These are phyloP conservation scores for Ochlodes sylvanus DNA, from an alignment of 2,888 invertebrate genomes.

Conservation along the genomic window DNA sequence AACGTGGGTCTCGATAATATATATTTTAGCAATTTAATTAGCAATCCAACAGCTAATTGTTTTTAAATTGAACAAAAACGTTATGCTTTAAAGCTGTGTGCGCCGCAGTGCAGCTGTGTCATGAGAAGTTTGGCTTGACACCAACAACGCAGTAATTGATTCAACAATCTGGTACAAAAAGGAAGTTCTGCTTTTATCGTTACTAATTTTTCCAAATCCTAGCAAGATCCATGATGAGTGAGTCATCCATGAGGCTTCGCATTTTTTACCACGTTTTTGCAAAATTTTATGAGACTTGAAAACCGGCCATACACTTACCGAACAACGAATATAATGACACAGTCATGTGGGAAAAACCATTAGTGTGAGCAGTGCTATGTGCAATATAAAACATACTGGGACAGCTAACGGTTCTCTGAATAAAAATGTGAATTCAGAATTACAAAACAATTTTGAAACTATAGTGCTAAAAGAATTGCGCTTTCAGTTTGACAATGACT, in stretches of 20 bases:
- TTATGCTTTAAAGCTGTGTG: neutral
- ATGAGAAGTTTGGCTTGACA: conserved; percentile 19
- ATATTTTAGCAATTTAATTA: too few species aligned
- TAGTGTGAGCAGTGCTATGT: neutral
- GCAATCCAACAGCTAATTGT: neutral
- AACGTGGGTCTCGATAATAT: too few species aligned
- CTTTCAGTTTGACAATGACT: conserved; percentile 21
- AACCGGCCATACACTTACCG: too few species aligned
- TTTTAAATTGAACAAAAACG: conserved; percentile 5
- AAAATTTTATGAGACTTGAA: too few species aligned
- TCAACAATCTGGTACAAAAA: conserved; percentile 8
- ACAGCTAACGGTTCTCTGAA: neutral
- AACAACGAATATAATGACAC: neutral
- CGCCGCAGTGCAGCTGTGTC: conserved; percentile 27
- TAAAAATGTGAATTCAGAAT: conserved; percentile 5
- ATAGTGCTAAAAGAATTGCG: conserved; percentile 10
- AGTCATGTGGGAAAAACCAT: neutral
- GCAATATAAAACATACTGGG: neutral
- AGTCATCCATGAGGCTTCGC: too few species aligned
- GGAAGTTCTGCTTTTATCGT: neutral
- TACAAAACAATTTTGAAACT: conserved; percentile 6
- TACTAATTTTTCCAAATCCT: neutral
- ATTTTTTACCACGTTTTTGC: too few species aligned
- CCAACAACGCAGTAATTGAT: conserved; percentile 18
- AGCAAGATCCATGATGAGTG: too few species aligned